A percentile compares a stretch with the other conserved stretches of the same genome.
phyloP scores from a whole-genome alignment of 2,113 vertebrate species.

The Gopherus evgoodei region DNA sequence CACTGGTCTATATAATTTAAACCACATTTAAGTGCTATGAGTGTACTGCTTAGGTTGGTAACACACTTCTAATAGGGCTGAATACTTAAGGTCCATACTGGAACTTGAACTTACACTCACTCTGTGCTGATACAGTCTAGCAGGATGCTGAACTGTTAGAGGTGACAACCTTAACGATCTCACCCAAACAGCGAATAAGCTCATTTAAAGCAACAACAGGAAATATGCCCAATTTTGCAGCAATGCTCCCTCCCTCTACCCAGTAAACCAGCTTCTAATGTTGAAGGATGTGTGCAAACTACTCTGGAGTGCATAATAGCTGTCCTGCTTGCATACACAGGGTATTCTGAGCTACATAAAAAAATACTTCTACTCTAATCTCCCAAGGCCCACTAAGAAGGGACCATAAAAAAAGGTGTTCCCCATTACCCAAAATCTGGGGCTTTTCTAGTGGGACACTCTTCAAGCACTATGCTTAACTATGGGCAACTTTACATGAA shows the following conservation, averaged over 20 bases:
- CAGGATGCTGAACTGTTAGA: neutral
- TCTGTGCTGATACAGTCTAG: accelerated
- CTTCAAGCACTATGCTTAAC: neutral
- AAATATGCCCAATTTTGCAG: neutral
- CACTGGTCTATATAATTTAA: accelerated
- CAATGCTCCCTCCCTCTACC: neutral
- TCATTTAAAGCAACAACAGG: neutral
- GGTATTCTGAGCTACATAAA: neutral
- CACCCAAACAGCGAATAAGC: accelerated
- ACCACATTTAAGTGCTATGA: neutral
- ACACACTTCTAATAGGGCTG: neutral
- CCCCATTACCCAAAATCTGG: constrained; percentile 23
- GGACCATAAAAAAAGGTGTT: constrained; percentile 44
- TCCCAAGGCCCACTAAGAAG: constrained; percentile 46
- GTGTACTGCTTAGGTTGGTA: neutral
- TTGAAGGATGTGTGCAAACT: neutral
- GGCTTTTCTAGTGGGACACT: neutral
- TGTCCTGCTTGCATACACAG: neutral
- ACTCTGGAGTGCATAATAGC: neutral
- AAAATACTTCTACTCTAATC: neutral
- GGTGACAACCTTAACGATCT: neutral
- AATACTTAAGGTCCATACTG: neutral
- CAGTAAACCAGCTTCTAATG: accelerated
- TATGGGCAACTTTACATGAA: neutral
- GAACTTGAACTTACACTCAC: neutral